Percentiles rank a stretch among this genome's conserved stretches.
phyloP scores from a whole-genome alignment of 2,113 vertebrate genomes.

The Tetrax tetrax region DNA sequence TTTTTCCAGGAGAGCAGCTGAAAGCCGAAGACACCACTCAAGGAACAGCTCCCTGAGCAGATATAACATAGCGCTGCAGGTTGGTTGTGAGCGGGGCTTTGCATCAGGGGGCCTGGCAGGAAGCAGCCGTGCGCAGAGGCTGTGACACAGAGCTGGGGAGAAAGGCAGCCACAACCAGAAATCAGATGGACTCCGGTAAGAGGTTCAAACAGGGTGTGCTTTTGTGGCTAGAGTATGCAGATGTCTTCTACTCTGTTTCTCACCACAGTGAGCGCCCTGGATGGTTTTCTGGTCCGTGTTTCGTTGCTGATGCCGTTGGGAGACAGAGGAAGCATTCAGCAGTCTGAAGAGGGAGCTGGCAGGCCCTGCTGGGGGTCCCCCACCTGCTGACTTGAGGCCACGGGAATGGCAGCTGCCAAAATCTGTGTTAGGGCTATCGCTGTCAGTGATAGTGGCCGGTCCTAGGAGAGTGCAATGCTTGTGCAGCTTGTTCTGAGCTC shows the following conservation, averaged over 20 bases:
- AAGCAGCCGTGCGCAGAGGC: background rate
- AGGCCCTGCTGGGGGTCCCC: background rate
- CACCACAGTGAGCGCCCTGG: accelerated
- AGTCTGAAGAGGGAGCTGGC: background rate
- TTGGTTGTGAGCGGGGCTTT: background rate
- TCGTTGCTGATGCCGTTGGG: background rate
- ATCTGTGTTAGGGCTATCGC: background rate
- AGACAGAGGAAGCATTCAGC: background rate
- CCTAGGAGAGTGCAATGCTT: background rate
- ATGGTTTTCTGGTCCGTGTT: background rate
- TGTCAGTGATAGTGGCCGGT: background rate
- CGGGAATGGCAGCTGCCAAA: background rate
- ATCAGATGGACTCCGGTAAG: background rate
- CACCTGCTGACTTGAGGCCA: background rate
- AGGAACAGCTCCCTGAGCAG: background rate
- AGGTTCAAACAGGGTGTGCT: background rate
- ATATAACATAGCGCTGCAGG: background rate
- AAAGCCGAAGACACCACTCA: background rate
- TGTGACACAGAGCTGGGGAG: background rate
- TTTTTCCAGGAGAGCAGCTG: background rate
- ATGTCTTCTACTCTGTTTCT: background rate
- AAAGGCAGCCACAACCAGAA: background rate
- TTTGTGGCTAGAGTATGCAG: background rate
- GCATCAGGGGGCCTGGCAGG: background rate
- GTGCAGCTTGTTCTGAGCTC: background rate